Base-by-base conservation (phyloP, 2,888 invertebrate genomes). In the Griposia aprilina region DNA sequence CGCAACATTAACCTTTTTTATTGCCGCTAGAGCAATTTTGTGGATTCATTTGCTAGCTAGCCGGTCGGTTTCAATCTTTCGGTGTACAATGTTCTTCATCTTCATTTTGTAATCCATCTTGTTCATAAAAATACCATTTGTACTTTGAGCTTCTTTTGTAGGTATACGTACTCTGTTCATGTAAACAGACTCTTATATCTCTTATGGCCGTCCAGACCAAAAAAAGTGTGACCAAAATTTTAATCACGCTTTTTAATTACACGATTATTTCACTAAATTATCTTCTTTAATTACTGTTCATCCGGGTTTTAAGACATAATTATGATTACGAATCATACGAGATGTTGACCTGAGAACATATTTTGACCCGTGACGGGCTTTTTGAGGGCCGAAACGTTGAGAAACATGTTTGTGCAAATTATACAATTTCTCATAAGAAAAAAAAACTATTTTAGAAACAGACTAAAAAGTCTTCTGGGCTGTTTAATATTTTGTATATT, bases 151-250 rank as follows among this genome's bases (percentile, higher is more conserved):
- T 41, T 41, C 41, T 41, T 41, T 4, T 41, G 2, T 2, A 36
- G 1, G 30, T 36, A 36, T 36, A 36, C 30, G 30, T 36, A 36
- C 3, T 36, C 30, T 36, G 3, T 36, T 36, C 45, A 62, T 45
- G 5, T 20, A 4, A 69, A 36, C 23, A 52, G 17, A 15, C 41
- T 62, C n/a, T 52, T 65, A 63, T 15, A 17, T 10, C 41, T 41
- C 41, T 41, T 41, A 41, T 0, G 26, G 17, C 17, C 2, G 52
- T 17, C 6, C 1, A 30, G 17, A 67, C 10, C 3, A 66, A 87
- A 88, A 87, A 89, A 82, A 87, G 86, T 89, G 88, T 78, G 89
- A 89, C 84, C 59, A 23, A 66, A 86, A 77, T 66, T 48, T 79
- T 76, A n/a, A 76, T 41, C 67, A 69, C 70, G 48, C 68, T 80